Conservation (phyloP, 2,797 vertebrate species). For the Helostoma temminkii region DNA sequence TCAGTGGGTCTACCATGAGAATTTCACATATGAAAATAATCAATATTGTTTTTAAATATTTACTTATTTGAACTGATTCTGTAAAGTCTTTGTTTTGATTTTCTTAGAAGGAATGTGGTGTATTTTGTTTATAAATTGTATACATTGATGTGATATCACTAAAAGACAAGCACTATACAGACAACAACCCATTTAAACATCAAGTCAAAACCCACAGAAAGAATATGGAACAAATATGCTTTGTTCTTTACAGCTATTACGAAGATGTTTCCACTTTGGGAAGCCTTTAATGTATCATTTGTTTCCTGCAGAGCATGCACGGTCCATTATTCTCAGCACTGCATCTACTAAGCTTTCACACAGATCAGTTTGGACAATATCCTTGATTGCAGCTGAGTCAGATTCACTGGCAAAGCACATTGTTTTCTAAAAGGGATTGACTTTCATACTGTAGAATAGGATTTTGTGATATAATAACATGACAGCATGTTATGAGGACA, state of each 20-base stretch:
- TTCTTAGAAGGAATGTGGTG: no score
- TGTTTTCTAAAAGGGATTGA: conserved; percentile 43
- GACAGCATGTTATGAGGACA: conserved; percentile 28
- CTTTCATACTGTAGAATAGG: conserved; percentile 38
- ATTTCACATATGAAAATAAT: conserved; percentile 51
- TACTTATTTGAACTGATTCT: background rate
- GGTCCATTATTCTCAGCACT: conserved; percentile 43
- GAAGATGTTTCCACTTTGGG: conserved; percentile 57
- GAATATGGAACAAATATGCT: conserved; percentile 20
- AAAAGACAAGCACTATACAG: no score
- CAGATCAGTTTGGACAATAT: conserved; percentile 36
- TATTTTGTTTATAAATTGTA: no score
- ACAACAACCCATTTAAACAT: no score
- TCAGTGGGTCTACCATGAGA: conserved; percentile 32
- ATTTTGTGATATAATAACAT: conserved; percentile 34
- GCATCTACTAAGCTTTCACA: conserved; percentile 38
- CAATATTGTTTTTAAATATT: conserved; percentile 5
- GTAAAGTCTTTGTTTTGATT: background rate
- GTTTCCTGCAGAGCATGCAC: conserved; percentile 21
- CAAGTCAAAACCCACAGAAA: no score
- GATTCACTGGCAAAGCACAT: conserved; percentile 25
- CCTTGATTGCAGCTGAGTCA: conserved; percentile 29
- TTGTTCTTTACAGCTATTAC: conserved; percentile 27
- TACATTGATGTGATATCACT: no score
- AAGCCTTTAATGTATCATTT: conserved; percentile 42